A percentile compares a stretch with the other conserved stretches of the same genome.
Conservation (phyloP, 2,113 vertebrate species). For the Poeciliopsis occidentalis region DNA sequence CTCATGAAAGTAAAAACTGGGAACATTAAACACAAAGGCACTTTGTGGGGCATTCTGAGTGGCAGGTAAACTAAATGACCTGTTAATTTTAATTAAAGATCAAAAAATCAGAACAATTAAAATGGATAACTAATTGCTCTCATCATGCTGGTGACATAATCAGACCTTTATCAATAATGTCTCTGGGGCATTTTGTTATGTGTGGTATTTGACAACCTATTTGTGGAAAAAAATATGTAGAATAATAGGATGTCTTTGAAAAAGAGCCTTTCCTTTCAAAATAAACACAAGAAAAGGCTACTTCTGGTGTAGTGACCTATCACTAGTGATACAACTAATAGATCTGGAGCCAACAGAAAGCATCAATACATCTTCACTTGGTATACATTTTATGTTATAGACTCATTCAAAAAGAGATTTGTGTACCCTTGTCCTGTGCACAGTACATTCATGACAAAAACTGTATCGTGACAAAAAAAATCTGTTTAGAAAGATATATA, state of each 20-base stretch:
- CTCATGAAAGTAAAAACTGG: constrained; percentile 1
- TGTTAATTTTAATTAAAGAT: neutral
- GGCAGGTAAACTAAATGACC: constrained; percentile 6
- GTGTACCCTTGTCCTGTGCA: no score
- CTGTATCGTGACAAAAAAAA: no score
- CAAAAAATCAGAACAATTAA: no score
- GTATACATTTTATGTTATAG: no score
- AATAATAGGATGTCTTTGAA: neutral
- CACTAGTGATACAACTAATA: no score
- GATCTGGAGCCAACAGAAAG: no score
- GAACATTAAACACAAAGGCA: neutral
- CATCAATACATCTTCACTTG: no score
- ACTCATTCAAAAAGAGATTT: no score
- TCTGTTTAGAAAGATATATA: no score
- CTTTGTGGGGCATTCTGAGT: neutral
- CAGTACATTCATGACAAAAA: no score
- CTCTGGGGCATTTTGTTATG: constrained; percentile 5
- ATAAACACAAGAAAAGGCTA: no score
- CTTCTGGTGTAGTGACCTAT: no score
- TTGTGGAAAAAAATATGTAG: neutral
- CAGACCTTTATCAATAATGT: neutral
- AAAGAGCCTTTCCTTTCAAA: neutral
- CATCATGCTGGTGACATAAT: neutral
- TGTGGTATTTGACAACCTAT: neutral
- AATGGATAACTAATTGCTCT: neutral